Evolutionary conservation across 2,888 invertebrate genomes (phyloP).

Genomic region (Polyommatus iphigenia): DNA sequence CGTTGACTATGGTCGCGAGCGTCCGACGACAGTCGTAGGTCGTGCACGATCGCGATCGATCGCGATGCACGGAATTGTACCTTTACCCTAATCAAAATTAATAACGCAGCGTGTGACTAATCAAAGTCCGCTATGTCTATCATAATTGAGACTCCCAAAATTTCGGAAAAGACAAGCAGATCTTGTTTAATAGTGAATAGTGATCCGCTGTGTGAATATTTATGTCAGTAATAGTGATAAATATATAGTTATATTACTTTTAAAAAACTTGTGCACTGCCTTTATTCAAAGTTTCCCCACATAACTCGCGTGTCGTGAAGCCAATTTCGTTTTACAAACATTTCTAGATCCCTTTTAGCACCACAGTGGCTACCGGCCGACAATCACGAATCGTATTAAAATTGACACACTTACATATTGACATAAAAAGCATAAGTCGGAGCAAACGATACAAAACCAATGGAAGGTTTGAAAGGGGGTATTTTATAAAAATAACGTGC

Average conservation of each 20-base stretch:
- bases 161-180: too few species aligned
- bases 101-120: too few species aligned
- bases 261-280: not conserved
- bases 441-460: not conserved
- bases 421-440: conserved; percentile 17
- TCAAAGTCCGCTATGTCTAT: too few species aligned
- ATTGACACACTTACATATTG: conserved; percentile 30
- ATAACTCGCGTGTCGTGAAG: conserved; percentile 2
- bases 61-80: too few species aligned
- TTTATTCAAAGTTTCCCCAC: not conserved
- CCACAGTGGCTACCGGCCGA: conserved; percentile 33
- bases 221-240: not conserved
- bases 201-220: too few species aligned
- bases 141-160: too few species aligned
- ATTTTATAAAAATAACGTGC: conserved; percentile 26
- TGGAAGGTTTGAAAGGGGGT: conserved; percentile 21
- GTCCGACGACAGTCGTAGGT: too few species aligned
- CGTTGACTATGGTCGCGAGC: too few species aligned
- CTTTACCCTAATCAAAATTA: too few species aligned
- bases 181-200: too few species aligned
- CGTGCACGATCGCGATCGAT: too few species aligned
- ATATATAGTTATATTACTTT: not conserved
- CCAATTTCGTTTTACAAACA: conserved; percentile 29
- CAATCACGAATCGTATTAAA: conserved; percentile 13
- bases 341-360: conserved; percentile 40